Percentiles rank a stretch among this genome's conserved stretches.
phyloP scores from a whole-genome alignment of 2,888 invertebrate species.

The Margaritifera margaritifera region DNA sequence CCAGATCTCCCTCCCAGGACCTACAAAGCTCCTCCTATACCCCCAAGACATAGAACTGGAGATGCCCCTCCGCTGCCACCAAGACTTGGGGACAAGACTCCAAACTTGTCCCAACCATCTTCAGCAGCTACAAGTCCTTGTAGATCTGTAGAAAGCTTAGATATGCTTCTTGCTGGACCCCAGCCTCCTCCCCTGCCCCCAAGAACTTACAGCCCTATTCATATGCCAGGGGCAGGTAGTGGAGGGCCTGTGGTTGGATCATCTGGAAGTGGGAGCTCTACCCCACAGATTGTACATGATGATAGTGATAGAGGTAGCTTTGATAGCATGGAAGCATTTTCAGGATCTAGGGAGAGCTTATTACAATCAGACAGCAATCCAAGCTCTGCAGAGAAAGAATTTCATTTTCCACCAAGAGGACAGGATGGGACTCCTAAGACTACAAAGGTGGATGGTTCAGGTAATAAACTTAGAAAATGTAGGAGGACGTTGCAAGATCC shows the following conservation, averaged over 20 bases:
- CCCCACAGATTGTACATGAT: slow-evolving; percentile 33
- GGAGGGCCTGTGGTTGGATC: slow-evolving; percentile 26
- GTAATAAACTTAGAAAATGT: no score
- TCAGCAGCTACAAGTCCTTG: slow-evolving; percentile 30
- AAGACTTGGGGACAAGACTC: slow-evolving; percentile 45
- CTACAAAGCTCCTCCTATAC: slow-evolving; percentile 63
- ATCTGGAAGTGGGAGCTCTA: slow-evolving; percentile 34
- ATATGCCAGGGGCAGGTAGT: slow-evolving; percentile 36
- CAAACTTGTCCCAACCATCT: slow-evolving; percentile 12
- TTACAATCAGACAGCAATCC: slow-evolving; percentile 5
- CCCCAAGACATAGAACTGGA: slow-evolving; percentile 48
- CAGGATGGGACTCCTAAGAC: no score
- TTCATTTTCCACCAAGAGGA: no score
- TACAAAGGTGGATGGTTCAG: no score
- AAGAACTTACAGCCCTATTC: slow-evolving; percentile 63
- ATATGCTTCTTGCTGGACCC: slow-evolving; percentile 24
- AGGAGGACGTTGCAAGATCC: no score
- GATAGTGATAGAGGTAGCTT: slow-evolving; percentile 58
- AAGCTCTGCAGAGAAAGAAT: no score
- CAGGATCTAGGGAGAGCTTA: slow-evolving; percentile 56
- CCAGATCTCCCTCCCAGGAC: slow-evolving; percentile 64
- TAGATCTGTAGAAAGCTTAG: slow-evolving; percentile 28
- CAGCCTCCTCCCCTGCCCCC: slow-evolving; percentile 65
- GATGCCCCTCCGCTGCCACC: slow-evolving; percentile 63
- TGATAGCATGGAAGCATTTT: slow-evolving; percentile 64